Percentiles rank a stretch among this genome's conserved stretches.
Evolutionary conservation across 2,113 vertebrate genomes (phyloP).

Genomic region (Paradisaea rubra): DNA sequence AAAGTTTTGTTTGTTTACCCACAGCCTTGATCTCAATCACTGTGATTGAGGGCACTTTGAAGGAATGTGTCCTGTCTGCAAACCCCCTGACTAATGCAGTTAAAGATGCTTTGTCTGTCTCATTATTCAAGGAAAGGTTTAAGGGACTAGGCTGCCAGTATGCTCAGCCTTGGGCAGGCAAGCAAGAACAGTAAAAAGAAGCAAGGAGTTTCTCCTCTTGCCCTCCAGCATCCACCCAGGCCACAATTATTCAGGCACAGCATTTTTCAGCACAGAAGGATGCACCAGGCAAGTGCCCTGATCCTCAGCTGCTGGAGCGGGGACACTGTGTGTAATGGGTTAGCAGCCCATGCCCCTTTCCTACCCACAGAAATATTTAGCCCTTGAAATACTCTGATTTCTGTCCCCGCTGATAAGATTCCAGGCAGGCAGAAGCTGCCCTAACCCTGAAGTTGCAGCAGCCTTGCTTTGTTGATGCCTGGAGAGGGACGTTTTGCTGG

Average conservation of each 20-base stretch:
- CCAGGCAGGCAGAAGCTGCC: slow-evolving; percentile 12
- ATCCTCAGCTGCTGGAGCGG: not conserved
- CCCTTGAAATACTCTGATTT: slow-evolving; percentile 8
- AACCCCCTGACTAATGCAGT: not conserved
- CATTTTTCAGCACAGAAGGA: not conserved
- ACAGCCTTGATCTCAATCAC: not conserved
- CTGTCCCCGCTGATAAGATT: not conserved
- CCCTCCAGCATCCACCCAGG: not conserved
- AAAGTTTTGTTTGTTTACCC: not conserved
- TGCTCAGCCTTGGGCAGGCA: not conserved
- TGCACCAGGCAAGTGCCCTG: not conserved
- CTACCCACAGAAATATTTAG: slow-evolving; percentile 51
- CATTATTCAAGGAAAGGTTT: not conserved
- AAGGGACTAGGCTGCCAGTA: not conserved
- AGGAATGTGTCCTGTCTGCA: not conserved
- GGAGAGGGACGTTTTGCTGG: not conserved
- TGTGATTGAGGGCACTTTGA: not conserved
- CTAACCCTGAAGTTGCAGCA: not conserved
- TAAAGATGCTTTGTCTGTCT: slow-evolving; percentile 2
- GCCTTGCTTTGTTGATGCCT: slow-evolving; percentile 48
- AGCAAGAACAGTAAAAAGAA: not conserved
- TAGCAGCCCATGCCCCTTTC: not conserved
- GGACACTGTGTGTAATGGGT: not conserved
- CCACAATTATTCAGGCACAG: slow-evolving; percentile 3
- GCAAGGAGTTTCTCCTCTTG: not conserved